Conservation (phyloP, 2,888 invertebrate species). For the Drosophila phalerata region DNA sequence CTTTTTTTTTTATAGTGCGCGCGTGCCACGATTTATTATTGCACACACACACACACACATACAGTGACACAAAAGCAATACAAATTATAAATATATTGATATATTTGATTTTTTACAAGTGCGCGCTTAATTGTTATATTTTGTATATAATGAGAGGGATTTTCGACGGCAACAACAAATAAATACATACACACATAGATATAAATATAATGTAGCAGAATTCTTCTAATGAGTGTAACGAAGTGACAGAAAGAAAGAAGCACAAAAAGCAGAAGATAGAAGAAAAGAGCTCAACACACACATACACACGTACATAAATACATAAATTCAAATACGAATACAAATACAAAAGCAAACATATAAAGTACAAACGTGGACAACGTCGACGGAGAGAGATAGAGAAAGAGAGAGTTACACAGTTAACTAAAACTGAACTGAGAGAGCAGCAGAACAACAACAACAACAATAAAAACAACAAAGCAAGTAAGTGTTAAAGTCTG, state of each 20-base stretch:
- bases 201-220: slow-evolving; percentile 67
- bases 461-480: slow-evolving; percentile 41
- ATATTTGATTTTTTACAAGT: slow-evolving; percentile 51
- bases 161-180: slow-evolving; percentile 32
- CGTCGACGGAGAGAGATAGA: slow-evolving; percentile 12
- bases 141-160: slow-evolving; percentile 16
- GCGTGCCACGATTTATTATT: slow-evolving; percentile 59
- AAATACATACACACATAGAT: slow-evolving; percentile 11
- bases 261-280: slow-evolving; percentile 29
- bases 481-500: slow-evolving; percentile 36
- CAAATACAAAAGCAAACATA: slow-evolving; percentile 26
- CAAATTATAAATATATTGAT: slow-evolving; percentile 21
- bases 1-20: slow-evolving; percentile 58
- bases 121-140: slow-evolving; percentile 31
- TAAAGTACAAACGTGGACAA: slow-evolving; percentile 57
- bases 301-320: slow-evolving; percentile 40
- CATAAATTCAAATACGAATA: slow-evolving; percentile 17
- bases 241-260: slow-evolving; percentile 67
- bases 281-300: slow-evolving; percentile 52
- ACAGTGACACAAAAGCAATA: slow-evolving; percentile 51
- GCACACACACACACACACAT: slow-evolving; percentile 27
- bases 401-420: slow-evolving; percentile 53
- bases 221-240: slow-evolving; percentile 67
- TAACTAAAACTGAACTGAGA: slow-evolving; percentile 59
- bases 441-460: slow-evolving; percentile 57